phyloP scores from a whole-genome alignment of 2,797 vertebrate genomes.

The Thamnophis elegans region DNA sequence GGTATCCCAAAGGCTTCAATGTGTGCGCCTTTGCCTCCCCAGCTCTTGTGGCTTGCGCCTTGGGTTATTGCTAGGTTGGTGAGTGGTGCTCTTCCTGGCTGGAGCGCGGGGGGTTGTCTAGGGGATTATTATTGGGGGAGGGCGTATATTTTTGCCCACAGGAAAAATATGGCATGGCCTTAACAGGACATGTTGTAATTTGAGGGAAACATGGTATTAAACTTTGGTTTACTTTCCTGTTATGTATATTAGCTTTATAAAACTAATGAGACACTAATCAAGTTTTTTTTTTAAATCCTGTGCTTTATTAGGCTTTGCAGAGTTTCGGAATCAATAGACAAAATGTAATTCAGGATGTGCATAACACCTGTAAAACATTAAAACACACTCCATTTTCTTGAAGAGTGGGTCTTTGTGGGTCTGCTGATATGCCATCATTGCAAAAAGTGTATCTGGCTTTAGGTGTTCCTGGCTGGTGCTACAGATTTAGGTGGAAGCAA shows the following conservation, averaged over 20 bases:
- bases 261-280: neutral
- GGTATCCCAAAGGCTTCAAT: no score
- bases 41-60: no score
- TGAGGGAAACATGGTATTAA: no score
- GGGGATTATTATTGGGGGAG: no score
- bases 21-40: no score
- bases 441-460: neutral
- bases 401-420: neutral
- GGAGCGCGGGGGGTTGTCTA: no score
- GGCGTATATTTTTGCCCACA: no score
- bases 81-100: no score
- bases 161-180: no score
- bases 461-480: neutral
- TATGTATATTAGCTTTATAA: neutral
- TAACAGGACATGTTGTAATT: no score
- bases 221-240: neutral
- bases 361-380: neutral
- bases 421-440: neutral
- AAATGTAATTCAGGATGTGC: neutral
- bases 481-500: neutral
- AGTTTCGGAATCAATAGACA: neutral
- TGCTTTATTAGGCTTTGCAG: neutral
- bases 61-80: no score
- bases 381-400: neutral
- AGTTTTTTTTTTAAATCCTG: neutral